Base-by-base conservation (phyloP, 2,888 invertebrate genomes). In the Pycnomerus fuliginosus region DNA sequence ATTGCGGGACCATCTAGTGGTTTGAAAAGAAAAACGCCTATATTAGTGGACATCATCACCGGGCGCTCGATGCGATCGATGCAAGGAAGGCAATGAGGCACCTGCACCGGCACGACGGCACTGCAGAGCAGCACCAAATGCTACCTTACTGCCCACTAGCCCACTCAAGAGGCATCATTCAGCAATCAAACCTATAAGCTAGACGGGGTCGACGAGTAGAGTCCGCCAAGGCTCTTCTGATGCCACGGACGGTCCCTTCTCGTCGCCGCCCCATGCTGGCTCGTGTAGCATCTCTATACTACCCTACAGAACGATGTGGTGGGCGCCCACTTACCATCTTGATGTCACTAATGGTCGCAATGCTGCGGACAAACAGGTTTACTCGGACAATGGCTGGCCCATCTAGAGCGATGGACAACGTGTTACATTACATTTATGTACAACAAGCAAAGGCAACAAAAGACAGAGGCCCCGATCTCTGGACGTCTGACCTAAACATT, bases 261-360 rank as follows among this genome's bases (percentile, higher is more conserved):
- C 61, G 62, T 57, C 60, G 60, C 60, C 55, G 55, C 63, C 66
- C 65, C 68, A 65, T 67, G 66, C 66, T 62, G 67, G 66, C 67
- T 68, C 62, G 46, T 49, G 46, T 44, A 51, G 53, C 47, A 49
- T 50, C 48, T 43, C 29, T 33, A 48, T 10, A 25, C 39, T 14
- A 32, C 36, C 14, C 10, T 20, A 57, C 58, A 58, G 61, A 67
- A 68, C 60, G 47, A 38, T 56, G 60, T 50, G 58, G 64, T 62
- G 55, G 33, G 51, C 58, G 62, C 61, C 61, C 64, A 74, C 93
- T 93, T 89, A 96, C 96, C 95, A 96, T 96, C 82, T 94, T 94
- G 78, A 91, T 94, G 84, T 96, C 96, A 85, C 94, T 95, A 81
- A 96, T 96, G 74, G 94, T 94, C 74, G 91, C 90, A 74, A 96